Evolutionary conservation across 2,797 vertebrate species (phyloP).

Genomic region (Pseudopleuronectes americanus): DNA sequence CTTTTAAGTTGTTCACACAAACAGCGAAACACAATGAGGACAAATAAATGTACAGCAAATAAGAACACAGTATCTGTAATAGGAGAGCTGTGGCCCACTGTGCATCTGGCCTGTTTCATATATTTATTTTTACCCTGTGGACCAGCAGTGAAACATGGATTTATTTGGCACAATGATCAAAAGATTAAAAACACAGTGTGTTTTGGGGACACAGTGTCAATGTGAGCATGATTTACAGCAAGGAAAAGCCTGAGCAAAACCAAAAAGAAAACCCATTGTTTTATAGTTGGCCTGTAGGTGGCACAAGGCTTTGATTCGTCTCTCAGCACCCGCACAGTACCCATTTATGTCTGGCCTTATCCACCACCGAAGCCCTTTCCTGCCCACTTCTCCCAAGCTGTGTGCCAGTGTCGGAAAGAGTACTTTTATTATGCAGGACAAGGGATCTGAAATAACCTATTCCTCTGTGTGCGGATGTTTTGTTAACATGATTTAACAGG

Average conservation of each 20-base stretch:
- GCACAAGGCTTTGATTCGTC: constrained; percentile 62
- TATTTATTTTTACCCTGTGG: constrained; percentile 61
- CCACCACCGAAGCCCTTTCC: constrained; percentile 70
- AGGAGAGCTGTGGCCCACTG: constrained; percentile 39
- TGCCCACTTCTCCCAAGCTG: constrained; percentile 49
- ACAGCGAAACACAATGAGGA: constrained; percentile 16
- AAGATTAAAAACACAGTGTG: constrained; percentile 63
- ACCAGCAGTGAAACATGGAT: constrained; percentile 48
- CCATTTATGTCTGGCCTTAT: constrained; percentile 68
- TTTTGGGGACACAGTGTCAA: constrained; percentile 61
- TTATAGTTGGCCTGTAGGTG: constrained; percentile 61
- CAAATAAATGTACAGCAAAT: constrained; percentile 28
- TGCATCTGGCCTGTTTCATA: constrained; percentile 55
- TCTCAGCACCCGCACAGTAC: constrained; percentile 63
- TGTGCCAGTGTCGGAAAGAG: constrained; percentile 49
- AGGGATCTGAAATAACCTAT: constrained; percentile 49
- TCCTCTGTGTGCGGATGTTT: constrained; percentile 49
- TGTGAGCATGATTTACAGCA: constrained; percentile 34
- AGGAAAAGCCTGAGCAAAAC: constrained; percentile 57
- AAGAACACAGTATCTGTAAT: constrained; percentile 20
- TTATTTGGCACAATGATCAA: constrained; percentile 72
- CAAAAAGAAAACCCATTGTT: constrained; percentile 59
- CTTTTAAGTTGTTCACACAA: constrained; percentile 29
- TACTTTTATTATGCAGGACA: constrained; percentile 41
- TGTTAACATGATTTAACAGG: constrained; percentile 31